phyloP scores from a whole-genome alignment of 2,797 vertebrate species.

The Mus spretus region DNA sequence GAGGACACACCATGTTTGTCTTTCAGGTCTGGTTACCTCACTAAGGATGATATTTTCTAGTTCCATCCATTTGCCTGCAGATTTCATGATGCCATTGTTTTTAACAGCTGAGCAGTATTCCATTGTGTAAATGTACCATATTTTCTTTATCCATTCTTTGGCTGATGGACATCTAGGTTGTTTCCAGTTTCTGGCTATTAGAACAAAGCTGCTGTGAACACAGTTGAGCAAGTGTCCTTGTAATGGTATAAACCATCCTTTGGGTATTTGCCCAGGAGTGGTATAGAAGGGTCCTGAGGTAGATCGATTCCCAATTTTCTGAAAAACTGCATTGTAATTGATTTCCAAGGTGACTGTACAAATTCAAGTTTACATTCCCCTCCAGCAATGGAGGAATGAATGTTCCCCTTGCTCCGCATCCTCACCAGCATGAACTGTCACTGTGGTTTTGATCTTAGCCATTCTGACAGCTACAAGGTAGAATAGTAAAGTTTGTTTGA shows the following conservation, averaged over 20 bases:
- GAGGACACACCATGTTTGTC: neutral
- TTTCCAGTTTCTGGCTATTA: neutral
- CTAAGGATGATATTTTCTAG: neutral
- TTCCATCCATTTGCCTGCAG: neutral
- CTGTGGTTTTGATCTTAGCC: neutral
- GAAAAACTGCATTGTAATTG: neutral
- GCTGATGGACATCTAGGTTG: neutral
- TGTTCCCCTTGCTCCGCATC: neutral
- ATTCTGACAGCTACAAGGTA: neutral
- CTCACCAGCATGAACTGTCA: neutral
- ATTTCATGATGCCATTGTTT: neutral
- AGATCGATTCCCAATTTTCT: neutral
- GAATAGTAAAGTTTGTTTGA: neutral
- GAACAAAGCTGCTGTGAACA: neutral
- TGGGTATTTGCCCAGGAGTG: neutral
- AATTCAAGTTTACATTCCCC: neutral
- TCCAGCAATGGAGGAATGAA: neutral
- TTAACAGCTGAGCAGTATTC: neutral
- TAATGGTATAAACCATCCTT: neutral
- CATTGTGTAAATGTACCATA: neutral
- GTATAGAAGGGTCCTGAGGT: neutral
- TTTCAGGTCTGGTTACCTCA: neutral
- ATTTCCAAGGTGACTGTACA: neutral
- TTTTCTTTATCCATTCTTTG: neutral
- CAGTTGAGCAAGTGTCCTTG: neutral